phyloP scores from a whole-genome alignment of 2,888 invertebrate genomes.

The Plusia festucae region DNA sequence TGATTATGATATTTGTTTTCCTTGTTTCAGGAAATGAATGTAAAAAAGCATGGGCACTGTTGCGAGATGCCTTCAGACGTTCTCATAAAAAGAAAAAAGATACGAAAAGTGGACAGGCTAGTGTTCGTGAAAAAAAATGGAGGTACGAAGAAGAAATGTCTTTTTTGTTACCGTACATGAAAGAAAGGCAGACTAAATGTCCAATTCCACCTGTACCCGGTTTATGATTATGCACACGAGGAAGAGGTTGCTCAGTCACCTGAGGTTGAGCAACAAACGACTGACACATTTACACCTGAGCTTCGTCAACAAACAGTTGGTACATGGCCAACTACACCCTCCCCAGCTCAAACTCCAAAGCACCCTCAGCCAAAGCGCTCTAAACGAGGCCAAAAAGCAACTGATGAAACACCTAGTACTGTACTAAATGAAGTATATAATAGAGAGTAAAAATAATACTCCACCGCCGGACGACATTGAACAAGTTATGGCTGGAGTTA shows the following conservation, averaged over 20 bases:
- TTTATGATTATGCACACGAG: conserved; percentile 9
- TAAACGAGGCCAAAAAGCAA: conserved; percentile 26
- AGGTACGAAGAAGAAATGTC: conserved; percentile 50
- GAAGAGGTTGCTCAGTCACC: conserved; percentile 41
- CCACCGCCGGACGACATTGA: conserved; percentile 39
- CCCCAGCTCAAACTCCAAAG: conserved; percentile 36
- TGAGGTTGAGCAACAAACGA: conserved; percentile 40
- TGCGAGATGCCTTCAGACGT: conserved; percentile 52
- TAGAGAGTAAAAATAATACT: conserved; percentile 36
- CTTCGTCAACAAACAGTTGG: conserved; percentile 27
- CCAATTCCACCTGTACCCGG: not conserved
- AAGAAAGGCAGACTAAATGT: conserved; percentile 25
- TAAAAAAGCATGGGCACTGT: conserved; percentile 35
- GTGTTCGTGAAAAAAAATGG: conserved; percentile 41
- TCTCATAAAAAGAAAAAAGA: conserved; percentile 44
- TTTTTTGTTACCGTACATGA: conserved; percentile 50
- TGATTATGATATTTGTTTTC: conserved; percentile 32
- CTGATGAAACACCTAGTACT: conserved; percentile 18
- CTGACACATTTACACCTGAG: conserved; percentile 33
- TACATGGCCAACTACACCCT: conserved; percentile 38
- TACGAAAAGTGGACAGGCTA: conserved; percentile 23
- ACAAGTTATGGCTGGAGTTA: conserved; percentile 41
- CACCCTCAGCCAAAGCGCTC: conserved; percentile 33
- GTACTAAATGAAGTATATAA: conserved; percentile 48
- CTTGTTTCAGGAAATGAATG: conserved; percentile 39